phyloP scores from a whole-genome alignment of 2,797 vertebrate genomes.

The Myiothlypis coronata region DNA sequence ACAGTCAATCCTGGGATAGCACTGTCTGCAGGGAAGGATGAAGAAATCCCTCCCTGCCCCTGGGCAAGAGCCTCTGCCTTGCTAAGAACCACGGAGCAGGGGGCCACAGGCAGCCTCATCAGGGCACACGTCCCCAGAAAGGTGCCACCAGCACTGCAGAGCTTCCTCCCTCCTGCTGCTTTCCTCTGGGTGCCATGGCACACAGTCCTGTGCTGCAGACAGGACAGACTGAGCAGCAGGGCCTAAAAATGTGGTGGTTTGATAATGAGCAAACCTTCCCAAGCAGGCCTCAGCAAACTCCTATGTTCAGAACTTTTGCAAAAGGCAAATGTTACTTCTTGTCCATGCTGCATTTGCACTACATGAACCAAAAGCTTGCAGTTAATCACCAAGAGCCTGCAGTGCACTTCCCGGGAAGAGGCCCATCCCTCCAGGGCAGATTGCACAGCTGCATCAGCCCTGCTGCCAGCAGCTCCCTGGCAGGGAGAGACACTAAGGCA shows the following conservation, averaged over 20 bases:
- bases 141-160: background rate
- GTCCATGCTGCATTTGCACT: background rate
- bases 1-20: fast-evolving
- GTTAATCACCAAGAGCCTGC: background rate
- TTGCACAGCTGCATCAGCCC: background rate
- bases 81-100: fast-evolving
- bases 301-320: background rate
- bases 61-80: fast-evolving
- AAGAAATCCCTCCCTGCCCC: background rate
- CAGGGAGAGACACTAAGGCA: background rate
- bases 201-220: fast-evolving
- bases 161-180: background rate
- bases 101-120: background rate
- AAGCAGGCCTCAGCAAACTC: background rate
- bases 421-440: background rate
- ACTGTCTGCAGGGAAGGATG: fast-evolving
- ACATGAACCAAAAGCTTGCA: background rate
- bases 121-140: fast-evolving
- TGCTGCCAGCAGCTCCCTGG: background rate
- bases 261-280: background rate
- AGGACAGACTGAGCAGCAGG: background rate
- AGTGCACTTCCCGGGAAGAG: background rate
- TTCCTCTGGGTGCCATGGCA: background rate
- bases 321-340: background rate
- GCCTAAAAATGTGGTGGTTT: background rate